Percentiles rank a stretch among this genome's conserved stretches.
Conservation (phyloP, 2,797 vertebrate genomes). For the Helostoma temminkii region DNA sequence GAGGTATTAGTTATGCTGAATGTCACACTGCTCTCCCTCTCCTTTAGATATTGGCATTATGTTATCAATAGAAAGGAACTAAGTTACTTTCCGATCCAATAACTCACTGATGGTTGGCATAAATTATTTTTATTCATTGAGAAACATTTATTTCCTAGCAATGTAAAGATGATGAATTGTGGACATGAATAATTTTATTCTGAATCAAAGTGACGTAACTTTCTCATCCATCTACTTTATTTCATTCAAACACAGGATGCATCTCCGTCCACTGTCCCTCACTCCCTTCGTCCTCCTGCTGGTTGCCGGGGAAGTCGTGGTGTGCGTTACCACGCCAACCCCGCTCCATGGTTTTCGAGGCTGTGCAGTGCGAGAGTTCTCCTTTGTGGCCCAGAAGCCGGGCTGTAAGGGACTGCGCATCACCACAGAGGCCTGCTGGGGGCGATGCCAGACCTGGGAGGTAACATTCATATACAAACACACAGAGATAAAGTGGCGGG, state of each 20-base stretch:
- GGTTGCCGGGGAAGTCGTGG: slow-evolving; percentile 43
- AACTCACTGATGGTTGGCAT: not conserved
- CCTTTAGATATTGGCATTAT: not conserved
- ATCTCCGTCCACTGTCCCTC: slow-evolving; percentile 34
- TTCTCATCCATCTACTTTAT: not conserved
- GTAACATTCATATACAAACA: slow-evolving; percentile 42
- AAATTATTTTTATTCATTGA: too few species aligned
- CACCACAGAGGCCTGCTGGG: slow-evolving; percentile 85
- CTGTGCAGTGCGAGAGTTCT: slow-evolving; percentile 83
- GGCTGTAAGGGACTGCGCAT: slow-evolving; percentile 80
- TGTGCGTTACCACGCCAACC: slow-evolving; percentile 57
- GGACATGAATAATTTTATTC: not conserved
- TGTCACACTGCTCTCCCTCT: not conserved
- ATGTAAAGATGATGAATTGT: not conserved
- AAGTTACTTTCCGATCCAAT: not conserved
- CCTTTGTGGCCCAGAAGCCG: slow-evolving; percentile 83
- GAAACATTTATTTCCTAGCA: not conserved
- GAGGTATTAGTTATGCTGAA: slow-evolving; percentile 24
- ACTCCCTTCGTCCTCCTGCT: slow-evolving; percentile 65
- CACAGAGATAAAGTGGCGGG: not conserved
- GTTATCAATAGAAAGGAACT: not conserved
- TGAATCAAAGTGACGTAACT: too few species aligned
- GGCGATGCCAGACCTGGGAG: slow-evolving; percentile 87
- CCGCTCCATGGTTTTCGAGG: slow-evolving; percentile 78
- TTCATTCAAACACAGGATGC: slow-evolving; percentile 63